A percentile compares a stretch with the other conserved stretches of the same genome.
Conservation (phyloP, 2,797 vertebrate species). For the Meda fulgida region DNA sequence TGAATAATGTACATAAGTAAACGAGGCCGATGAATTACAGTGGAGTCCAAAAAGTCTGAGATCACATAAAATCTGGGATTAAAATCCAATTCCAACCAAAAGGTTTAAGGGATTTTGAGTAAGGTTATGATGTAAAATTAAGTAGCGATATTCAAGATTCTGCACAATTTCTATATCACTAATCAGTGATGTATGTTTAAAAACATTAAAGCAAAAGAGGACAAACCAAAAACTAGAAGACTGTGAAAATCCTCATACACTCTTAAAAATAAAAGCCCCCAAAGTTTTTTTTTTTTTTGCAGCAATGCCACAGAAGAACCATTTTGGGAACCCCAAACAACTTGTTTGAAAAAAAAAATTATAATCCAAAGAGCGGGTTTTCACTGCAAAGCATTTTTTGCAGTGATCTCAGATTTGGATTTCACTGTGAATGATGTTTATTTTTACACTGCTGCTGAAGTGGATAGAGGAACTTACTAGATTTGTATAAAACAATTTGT, state of each 20-base stretch:
- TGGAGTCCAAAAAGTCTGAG: not conserved
- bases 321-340: not conserved
- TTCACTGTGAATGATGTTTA: not conserved
- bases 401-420: not conserved
- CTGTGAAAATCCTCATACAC: not conserved
- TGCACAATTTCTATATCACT: not conserved
- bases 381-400: not conserved
- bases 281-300: not conserved
- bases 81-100: too few species aligned
- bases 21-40: not conserved
- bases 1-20: slow-evolving; percentile 16
- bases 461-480: slow-evolving; percentile 48
- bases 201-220: too few species aligned
- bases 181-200: not conserved
- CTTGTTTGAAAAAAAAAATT: not conserved
- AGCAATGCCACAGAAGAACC: not conserved
- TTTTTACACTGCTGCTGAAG: not conserved
- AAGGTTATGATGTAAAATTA: not conserved
- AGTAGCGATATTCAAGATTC: not conserved
- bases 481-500: not conserved
- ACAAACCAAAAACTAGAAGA: not conserved
- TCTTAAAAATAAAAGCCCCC: not conserved
- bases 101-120: not conserved
- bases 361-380: not conserved
- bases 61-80: not conserved